Percentiles rank a stretch among this genome's conserved stretches.
Evolutionary conservation across 53 echinoderm and acorn worm species (phyloP).

Genomic region (Echinometra lucunter): DNA sequence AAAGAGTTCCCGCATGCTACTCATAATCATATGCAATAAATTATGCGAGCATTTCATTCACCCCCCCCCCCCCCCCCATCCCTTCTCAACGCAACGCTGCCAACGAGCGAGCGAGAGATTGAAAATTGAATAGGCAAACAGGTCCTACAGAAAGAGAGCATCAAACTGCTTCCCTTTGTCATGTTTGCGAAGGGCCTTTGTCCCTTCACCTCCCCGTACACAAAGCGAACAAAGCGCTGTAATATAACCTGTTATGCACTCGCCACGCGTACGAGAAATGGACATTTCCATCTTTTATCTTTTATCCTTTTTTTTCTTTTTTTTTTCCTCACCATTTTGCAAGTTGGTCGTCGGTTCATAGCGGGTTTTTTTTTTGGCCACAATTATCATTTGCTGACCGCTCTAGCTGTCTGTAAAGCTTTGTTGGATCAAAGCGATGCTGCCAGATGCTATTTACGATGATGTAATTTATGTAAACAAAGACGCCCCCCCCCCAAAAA

Average conservation of each 20-base stretch:
- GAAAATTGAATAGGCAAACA: constrained; percentile 43
- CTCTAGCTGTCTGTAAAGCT: not conserved
- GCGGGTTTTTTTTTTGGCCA: not conserved
- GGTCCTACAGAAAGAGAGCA: constrained; percentile 45
- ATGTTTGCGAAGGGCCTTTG: constrained; percentile 12
- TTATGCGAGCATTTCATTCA: constrained; percentile 35
- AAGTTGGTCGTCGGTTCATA: not conserved
- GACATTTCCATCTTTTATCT: not conserved
- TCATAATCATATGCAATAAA: constrained; percentile 18
- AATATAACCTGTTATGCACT: constrained; percentile 39
- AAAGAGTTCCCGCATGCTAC: not conserved
- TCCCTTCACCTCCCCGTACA: constrained; percentile 42
- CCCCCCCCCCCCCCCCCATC: not conserved
- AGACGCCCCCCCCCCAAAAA: too few species aligned
- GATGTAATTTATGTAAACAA: not conserved
- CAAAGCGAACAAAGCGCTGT: constrained; percentile 50
- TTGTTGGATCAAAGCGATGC: not conserved
- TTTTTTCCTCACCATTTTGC: too few species aligned
- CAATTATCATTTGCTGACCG: not conserved
- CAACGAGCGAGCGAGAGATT: not conserved
- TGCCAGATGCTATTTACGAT: not conserved
- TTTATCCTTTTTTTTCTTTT: not conserved
- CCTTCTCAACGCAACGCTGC: not conserved
- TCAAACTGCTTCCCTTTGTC: constrained; percentile 43
- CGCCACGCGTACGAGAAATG: not conserved